Evolutionary conservation across 2,888 invertebrate genomes (phyloP).

Genomic region (Chaetoderma sp.): DNA sequence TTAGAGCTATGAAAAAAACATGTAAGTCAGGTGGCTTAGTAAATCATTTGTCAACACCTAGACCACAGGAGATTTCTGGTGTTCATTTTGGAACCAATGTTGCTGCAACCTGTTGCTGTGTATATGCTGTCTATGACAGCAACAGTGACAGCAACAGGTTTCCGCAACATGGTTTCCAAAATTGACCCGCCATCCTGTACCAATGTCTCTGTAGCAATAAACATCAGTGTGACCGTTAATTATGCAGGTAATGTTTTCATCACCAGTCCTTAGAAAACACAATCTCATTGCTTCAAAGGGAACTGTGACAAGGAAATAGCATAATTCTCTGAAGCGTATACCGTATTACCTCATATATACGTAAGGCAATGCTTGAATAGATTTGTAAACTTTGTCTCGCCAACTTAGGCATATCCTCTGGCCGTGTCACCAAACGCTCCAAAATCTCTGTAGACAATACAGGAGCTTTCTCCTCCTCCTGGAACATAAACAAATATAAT

Average conservation of each 20-base stretch:
- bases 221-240: too few species aligned
- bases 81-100: too few species aligned
- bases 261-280: neutral
- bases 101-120: too few species aligned
- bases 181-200: too few species aligned
- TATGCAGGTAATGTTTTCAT: neutral
- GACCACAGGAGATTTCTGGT: too few species aligned
- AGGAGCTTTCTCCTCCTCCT: slow-evolving; percentile 50
- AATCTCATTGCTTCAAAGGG: neutral
- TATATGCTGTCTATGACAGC: too few species aligned
- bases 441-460: slow-evolving; percentile 62
- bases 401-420: slow-evolving; percentile 64
- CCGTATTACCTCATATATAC: slow-evolving; percentile 63
- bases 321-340: neutral
- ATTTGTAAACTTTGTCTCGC: slow-evolving; percentile 57
- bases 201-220: too few species aligned
- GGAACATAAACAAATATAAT: neutral
- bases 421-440: slow-evolving; percentile 60
- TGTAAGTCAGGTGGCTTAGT: too few species aligned
- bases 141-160: too few species aligned
- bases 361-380: slow-evolving; percentile 63
- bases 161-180: too few species aligned
- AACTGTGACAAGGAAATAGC: neutral
- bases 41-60: too few species aligned
- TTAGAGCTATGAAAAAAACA: too few species aligned